These are phyloP conservation scores for Pseudoips prasinana DNA, from an alignment of 2,888 invertebrate species.

Conservation along the genomic window DNA sequence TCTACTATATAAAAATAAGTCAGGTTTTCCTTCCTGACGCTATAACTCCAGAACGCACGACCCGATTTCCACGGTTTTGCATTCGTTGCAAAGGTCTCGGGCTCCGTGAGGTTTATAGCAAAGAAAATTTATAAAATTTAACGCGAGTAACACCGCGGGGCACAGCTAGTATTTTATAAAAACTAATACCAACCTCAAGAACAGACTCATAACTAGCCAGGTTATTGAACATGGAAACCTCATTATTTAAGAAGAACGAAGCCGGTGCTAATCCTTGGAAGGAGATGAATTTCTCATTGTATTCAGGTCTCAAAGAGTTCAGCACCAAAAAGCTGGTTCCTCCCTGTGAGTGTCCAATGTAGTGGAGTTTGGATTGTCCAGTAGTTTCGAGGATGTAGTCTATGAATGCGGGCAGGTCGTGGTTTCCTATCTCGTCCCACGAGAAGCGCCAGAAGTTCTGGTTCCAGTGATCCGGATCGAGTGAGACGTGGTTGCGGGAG, in stretches of 20 bases:
- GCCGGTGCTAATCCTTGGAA: constrained; percentile 68
- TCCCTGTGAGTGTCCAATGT: constrained; percentile 66
- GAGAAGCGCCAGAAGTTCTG: constrained; percentile 57
- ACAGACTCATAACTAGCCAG: constrained; percentile 38
- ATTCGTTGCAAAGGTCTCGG: no score
- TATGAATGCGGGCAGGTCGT: constrained; percentile 50
- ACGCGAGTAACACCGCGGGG: no score
- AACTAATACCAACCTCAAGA: constrained; percentile 44
- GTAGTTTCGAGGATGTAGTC: constrained; percentile 44
- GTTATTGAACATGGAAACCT: constrained; percentile 28
- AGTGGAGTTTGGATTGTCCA: constrained; percentile 49
- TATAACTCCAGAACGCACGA: no score
- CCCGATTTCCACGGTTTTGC: no score
- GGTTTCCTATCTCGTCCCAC: constrained; percentile 60
- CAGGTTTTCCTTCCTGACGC: no score
- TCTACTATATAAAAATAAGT: no score
- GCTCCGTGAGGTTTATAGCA: no score
- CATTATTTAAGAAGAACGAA: constrained; percentile 47
- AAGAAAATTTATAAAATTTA: no score
- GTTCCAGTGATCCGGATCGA: constrained; percentile 42
- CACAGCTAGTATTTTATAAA: no score
- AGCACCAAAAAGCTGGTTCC: constrained; percentile 60
- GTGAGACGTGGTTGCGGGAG: constrained; percentile 54
- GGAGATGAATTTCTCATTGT: constrained; percentile 52
- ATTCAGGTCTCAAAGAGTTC: constrained; percentile 56